Evolutionary conservation across 2,888 invertebrate species (phyloP).

Genomic region (Caenorhabditis imperialis): DNA sequence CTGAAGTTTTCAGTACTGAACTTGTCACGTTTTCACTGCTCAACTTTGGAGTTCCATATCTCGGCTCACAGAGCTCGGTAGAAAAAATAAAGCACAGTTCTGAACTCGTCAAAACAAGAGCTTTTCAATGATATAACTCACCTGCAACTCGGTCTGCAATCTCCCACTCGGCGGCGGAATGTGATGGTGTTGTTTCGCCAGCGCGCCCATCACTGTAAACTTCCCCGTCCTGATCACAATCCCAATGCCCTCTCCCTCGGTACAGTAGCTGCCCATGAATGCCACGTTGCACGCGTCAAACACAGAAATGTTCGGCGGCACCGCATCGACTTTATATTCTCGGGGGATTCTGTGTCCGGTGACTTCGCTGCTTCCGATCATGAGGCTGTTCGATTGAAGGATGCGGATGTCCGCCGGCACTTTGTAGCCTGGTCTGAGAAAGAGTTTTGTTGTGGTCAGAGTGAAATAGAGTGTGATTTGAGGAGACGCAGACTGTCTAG

Average conservation of each 20-base stretch:
- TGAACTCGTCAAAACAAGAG: no score
- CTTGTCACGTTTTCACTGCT: no score
- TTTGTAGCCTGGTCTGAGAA: slow-evolving; percentile 69
- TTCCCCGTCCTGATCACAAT: slow-evolving; percentile 75
- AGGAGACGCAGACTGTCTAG: no score
- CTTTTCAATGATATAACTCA: no score
- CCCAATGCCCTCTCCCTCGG: slow-evolving; percentile 76
- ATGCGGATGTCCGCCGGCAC: slow-evolving; percentile 78
- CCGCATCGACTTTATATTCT: slow-evolving; percentile 66
- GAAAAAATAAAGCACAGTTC: no score
- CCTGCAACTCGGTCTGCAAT: slow-evolving; percentile 57
- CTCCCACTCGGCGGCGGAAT: slow-evolving; percentile 62
- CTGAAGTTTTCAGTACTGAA: no score
- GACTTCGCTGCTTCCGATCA: slow-evolving; percentile 74
- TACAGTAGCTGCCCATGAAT: slow-evolving; percentile 76
- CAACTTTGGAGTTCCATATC: no score
- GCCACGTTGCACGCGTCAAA: slow-evolving; percentile 75
- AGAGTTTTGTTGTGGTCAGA: not conserved
- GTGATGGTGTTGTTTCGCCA: slow-evolving; percentile 62
- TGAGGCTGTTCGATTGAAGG: slow-evolving; percentile 75
- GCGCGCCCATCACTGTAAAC: slow-evolving; percentile 69
- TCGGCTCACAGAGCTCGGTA: no score
- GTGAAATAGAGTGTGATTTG: no score
- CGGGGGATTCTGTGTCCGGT: slow-evolving; percentile 51
- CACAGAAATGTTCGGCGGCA: slow-evolving; percentile 66